These are phyloP conservation scores for Canis aureus DNA, from an alignment of 2,113 vertebrate species.

Conservation along the genomic window DNA sequence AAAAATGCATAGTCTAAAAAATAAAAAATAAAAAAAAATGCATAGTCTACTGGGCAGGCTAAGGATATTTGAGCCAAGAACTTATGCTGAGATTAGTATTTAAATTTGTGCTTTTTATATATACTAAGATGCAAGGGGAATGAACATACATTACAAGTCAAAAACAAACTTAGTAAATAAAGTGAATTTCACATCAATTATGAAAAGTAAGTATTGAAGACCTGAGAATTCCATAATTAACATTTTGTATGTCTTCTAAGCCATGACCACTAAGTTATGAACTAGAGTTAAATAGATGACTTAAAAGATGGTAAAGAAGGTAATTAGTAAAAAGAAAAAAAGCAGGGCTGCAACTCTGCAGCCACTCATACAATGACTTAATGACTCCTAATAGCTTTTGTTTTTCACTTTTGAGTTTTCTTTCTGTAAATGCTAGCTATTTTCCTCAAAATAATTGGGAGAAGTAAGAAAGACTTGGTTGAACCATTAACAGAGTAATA, in stretches of 20 bases:
- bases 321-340: constrained; percentile 12
- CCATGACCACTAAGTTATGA: background rate
- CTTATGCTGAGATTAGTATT: background rate
- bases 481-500: background rate
- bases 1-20: background rate
- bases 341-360: background rate
- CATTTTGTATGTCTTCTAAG: background rate
- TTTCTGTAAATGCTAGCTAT: background rate
- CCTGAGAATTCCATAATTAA: background rate
- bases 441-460: background rate
- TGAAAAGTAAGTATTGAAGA: constrained; percentile 4
- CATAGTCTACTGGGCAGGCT: background rate
- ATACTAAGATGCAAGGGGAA: constrained; percentile 14
- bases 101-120: background rate
- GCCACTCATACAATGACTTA: background rate
- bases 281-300: background rate
- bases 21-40: too few species aligned
- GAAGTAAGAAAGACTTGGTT: background rate
- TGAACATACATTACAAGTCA: background rate
- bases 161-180: constrained; percentile 25
- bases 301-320: background rate
- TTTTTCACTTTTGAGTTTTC: constrained; percentile 7
- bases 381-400: background rate
- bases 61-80: background rate
- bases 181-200: background rate